phyloP scores from a whole-genome alignment of 2,113 vertebrate species.

The Cervus canadensis region DNA sequence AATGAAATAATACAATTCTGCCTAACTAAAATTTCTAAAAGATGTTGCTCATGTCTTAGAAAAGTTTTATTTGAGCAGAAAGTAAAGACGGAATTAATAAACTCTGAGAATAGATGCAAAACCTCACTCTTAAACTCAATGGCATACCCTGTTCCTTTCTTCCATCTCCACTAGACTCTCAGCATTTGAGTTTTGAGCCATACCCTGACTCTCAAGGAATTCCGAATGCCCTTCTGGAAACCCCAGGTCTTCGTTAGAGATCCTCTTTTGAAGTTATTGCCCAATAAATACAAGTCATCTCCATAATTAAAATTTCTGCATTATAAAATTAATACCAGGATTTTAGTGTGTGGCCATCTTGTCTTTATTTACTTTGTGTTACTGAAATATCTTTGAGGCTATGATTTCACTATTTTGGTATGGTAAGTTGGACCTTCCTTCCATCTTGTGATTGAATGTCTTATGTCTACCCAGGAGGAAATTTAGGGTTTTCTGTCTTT shows the following conservation, averaged over 20 bases:
- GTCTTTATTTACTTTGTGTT: constrained; percentile 34
- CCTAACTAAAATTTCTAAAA: constrained; percentile 36
- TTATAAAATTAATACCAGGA: constrained; percentile 49
- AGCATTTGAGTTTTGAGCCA: not conserved
- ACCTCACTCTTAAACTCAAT: not conserved
- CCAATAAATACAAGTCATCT: constrained; percentile 36
- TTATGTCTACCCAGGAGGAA: not conserved
- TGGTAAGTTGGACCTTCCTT: not conserved
- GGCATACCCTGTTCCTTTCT: not conserved
- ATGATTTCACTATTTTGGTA: constrained; percentile 41
- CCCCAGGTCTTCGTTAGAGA: not conserved
- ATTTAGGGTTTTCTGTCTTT: not conserved
- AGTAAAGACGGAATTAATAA: constrained; percentile 41
- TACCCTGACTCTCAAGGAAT: not conserved
- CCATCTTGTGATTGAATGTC: not conserved
- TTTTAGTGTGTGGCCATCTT: constrained; percentile 18
- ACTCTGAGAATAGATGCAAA: not conserved
- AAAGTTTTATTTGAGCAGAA: constrained; percentile 7
- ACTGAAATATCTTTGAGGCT: constrained; percentile 19
- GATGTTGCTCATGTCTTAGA: constrained; percentile 4
- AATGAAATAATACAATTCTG: constrained; percentile 33
- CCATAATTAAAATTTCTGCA: constrained; percentile 20
- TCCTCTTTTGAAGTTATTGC: constrained; percentile 46
- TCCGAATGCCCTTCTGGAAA: not conserved
- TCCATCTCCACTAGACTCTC: not conserved